Base-by-base conservation (phyloP, 2,797 vertebrate genomes). In the Coregonus sp. region DNA sequence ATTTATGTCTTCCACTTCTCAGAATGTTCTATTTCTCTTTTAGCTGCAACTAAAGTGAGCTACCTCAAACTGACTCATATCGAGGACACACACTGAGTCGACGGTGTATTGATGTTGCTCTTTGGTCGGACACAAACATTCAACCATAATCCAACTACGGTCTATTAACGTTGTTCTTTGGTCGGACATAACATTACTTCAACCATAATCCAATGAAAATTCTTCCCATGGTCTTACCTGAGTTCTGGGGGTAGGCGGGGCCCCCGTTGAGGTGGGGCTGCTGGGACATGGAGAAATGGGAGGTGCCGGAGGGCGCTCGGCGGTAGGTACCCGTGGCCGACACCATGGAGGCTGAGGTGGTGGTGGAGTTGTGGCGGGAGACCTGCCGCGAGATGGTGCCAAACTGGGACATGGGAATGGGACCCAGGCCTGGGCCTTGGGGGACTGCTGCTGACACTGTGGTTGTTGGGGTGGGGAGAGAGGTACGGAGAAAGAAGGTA, bases 361-460 rank as follows among this genome's bases (percentile, higher is more conserved):
- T 93, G 74, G 87, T 83, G 85, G 98, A 99, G 94, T 96, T 98
- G 95, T 99, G 98, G 83, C 98, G 96, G 14, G 98, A 99, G 85
- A 99, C 96, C 94, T 99, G 98, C 89, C 98, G 96, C 89, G 97
- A 98, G 93, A 99, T 98, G 86, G 98, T 99, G 93, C 98, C 97
- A 80, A 98, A 99, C 95, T 99, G 98, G 88, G 98, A 99, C 94
- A 97, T 97, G 89, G 98, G 97, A 91, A 97, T 96, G 78, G 98
- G 97, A 81, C 96, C 96, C 85, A 97, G 92, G 87, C 96, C 96
- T 79, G 96, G 94, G 5, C 94, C 95, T 82, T 92, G 92, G 20
- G 91, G 93, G 65, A 94, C 91, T 0, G 88, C 95, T 93, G 96
- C 90, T 75, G 90, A 84, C 50, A 86, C 90, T 15, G 88, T 75